Conservation (phyloP, 2,888 invertebrate species). For the Ormyrus nitidulus region DNA sequence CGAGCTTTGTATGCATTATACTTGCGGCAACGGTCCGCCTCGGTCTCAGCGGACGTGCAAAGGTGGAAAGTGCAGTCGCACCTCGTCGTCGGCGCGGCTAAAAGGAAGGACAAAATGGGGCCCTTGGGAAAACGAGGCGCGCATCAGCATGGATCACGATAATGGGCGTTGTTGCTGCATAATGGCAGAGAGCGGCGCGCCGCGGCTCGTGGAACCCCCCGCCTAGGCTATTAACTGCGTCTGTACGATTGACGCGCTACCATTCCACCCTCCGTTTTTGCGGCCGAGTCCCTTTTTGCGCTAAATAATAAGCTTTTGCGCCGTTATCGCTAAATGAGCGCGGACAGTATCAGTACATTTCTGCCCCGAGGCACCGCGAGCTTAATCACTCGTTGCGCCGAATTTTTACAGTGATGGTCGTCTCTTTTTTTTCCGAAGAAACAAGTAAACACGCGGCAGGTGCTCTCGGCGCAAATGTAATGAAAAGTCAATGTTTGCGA, state of each 20-base stretch:
- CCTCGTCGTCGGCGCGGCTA: constrained; percentile 8
- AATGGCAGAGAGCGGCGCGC: constrained; percentile 24
- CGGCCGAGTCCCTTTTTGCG: neutral
- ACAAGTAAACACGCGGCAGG: too few species aligned
- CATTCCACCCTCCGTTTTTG: neutral
- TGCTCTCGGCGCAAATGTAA: too few species aligned
- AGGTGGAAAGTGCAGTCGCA: constrained; percentile 15
- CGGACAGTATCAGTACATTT: too few species aligned
- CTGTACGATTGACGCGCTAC: constrained; percentile 29
- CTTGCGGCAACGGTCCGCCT: neutral
- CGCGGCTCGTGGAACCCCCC: constrained; percentile 21
- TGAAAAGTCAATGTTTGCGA: constrained; percentile 12
- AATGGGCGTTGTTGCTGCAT: constrained; percentile 50
- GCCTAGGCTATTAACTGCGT: constrained; percentile 31
- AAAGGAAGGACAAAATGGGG: neutral
- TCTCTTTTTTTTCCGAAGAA: neutral
- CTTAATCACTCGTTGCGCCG: too few species aligned
- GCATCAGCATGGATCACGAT: constrained; percentile 41
- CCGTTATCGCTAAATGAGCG: too few species aligned
- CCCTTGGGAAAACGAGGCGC: constrained; percentile 32
- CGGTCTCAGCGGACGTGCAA: neutral
- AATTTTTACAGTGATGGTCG: too few species aligned
- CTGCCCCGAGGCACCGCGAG: too few species aligned
- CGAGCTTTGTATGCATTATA: constrained; percentile 9
- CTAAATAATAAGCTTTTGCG: too few species aligned